Percentiles rank a stretch among this genome's conserved stretches.
phyloP scores from a whole-genome alignment of 1,140 invertebrate genomes.

The Temnothorax nylanderi region DNA sequence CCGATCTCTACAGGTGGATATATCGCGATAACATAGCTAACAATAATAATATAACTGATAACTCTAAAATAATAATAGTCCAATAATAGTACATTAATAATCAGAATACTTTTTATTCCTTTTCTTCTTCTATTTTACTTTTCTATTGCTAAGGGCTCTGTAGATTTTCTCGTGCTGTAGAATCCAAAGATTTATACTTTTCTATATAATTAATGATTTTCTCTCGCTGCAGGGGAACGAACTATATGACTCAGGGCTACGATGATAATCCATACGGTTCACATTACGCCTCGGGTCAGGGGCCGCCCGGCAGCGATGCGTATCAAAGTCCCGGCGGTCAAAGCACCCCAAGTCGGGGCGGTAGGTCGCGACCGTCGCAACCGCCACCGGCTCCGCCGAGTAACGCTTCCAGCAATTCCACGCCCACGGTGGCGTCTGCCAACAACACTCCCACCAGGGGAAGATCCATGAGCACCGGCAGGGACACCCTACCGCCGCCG shows the following conservation, averaged over 20 bases:
- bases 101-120: background rate
- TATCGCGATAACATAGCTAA: background rate
- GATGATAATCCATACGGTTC: conserved; percentile 85
- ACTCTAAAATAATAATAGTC: conserved; percentile 3
- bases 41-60: background rate
- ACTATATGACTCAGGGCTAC: conserved; percentile 82
- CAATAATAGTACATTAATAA: background rate
- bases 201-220: background rate
- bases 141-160: background rate
- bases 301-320: conserved; percentile 82
- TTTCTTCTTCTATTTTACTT: background rate
- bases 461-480: conserved; percentile 88
- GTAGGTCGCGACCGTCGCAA: conserved; percentile 91
- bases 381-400: conserved; percentile 95
- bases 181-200: background rate
- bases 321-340: conserved; percentile 86
- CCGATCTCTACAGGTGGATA: conserved; percentile 82
- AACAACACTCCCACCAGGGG: conserved; percentile 90
- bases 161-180: background rate
- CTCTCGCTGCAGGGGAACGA: conserved; percentile 74
- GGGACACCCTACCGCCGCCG: conserved; percentile 94
- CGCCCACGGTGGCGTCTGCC: conserved; percentile 88
- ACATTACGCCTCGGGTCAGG: conserved; percentile 83
- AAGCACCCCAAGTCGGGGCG: conserved; percentile 86
- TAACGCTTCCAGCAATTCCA: conserved; percentile 88